Evolutionary conservation across 1,140 invertebrate genomes (phyloP).

Genomic region (Cryptotermes secundus): DNA sequence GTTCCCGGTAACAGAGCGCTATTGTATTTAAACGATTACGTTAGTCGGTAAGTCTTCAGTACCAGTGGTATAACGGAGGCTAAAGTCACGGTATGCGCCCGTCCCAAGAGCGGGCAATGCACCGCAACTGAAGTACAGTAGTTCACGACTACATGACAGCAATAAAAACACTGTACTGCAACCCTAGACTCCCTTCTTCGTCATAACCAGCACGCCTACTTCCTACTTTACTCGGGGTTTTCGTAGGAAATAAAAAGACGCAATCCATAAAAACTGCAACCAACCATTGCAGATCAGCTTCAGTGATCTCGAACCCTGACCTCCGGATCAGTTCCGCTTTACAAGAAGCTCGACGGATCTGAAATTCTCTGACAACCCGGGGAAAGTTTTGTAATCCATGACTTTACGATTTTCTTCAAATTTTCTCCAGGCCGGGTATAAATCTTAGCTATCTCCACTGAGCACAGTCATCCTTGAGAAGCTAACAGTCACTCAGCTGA

Average conservation of each 20-base stretch:
- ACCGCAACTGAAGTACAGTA: not conserved
- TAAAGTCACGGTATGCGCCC: not conserved
- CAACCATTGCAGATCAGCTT: not conserved
- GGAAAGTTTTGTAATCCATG: no score
- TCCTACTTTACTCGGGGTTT: not conserved
- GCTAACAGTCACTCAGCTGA: no score
- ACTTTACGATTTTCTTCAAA: no score
- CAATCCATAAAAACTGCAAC: no score
- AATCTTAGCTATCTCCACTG: no score
- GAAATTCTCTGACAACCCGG: no score
- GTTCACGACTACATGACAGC: not conserved
- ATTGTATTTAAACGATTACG: not conserved
- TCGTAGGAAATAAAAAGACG: not conserved
- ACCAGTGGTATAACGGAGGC: not conserved
- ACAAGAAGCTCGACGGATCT: not conserved
- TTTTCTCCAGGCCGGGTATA: no score
- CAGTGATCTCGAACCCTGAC: slow-evolving; percentile 17
- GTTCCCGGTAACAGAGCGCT: not conserved
- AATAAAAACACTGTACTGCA: not conserved
- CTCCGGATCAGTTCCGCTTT: not conserved
- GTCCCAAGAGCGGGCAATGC: not conserved
- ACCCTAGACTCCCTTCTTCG: not conserved
- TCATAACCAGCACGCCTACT: not conserved
- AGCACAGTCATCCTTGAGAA: no score
- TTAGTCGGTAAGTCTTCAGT: not conserved